A percentile compares a stretch with the other conserved stretches of the same genome.
Conservation (phyloP, 1,140 invertebrate genomes). For the Drosophila melanica region DNA sequence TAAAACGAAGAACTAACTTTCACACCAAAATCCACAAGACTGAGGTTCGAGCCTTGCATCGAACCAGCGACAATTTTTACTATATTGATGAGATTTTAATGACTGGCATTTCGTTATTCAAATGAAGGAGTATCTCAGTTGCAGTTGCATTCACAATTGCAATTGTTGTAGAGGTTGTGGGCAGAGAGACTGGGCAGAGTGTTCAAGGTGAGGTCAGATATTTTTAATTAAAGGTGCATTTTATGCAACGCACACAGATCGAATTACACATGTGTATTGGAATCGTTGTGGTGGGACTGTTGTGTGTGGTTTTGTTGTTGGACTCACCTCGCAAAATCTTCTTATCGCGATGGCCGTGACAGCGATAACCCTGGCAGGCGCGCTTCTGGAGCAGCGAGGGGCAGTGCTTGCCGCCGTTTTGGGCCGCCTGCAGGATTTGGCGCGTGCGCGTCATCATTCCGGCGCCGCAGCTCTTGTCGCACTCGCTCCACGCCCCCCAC, state of each 20-base stretch:
- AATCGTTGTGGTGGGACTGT: not conserved
- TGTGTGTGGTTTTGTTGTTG: not conserved
- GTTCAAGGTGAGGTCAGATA: conserved; percentile 10
- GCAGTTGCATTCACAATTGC: not conserved
- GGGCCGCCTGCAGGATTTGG: conserved; percentile 86
- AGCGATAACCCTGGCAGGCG: conserved; percentile 89
- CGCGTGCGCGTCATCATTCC: conserved; percentile 89
- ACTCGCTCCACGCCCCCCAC: conserved; percentile 91
- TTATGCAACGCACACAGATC: conserved; percentile 32
- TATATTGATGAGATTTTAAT: not conserved
- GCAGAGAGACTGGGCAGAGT: not conserved
- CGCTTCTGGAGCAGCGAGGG: conserved; percentile 89
- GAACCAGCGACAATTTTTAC: too few relatives aligned
- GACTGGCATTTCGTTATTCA: conserved; percentile 13
- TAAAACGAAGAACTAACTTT: too few relatives aligned
- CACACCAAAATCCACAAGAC: too few relatives aligned
- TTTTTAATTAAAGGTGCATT: conserved; percentile 62
- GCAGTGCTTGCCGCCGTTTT: conserved; percentile 91
- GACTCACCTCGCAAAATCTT: conserved; percentile 88
- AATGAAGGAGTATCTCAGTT: conserved; percentile 17
- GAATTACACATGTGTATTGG: not conserved
- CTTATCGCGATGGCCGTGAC: conserved; percentile 88
- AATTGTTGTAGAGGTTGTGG: conserved; percentile 8
- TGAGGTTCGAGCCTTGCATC: too few relatives aligned
- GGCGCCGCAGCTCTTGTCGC: conserved; percentile 90